Evolutionary conservation across 2,113 vertebrate genomes (phyloP), one percentile per base, ranked within the genome.

Genomic region (Lutjanus erythropterus): DNA sequence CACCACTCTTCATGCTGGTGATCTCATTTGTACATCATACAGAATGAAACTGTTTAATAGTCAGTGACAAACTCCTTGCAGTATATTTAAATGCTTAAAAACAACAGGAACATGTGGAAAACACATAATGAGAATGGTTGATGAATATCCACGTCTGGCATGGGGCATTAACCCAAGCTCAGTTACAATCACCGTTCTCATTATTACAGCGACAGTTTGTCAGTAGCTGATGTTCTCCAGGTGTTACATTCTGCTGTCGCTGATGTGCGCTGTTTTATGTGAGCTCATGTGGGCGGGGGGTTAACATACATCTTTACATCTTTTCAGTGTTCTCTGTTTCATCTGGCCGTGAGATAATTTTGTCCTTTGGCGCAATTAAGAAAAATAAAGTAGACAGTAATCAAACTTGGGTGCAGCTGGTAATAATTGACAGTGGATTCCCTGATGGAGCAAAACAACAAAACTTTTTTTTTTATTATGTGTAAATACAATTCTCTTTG

Each of bases 401-500:
- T 84, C 75, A 58, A 80, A 75, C 65, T 62, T 68, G 84, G 74
- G 61, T 84, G 69, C 49, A 72, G 53, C 42, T 18, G 56, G 23
- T 23, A 31, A 35, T 81, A 83, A 85, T 83, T 81, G 84, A 72
- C 37, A 80, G 44, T 0, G 1, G 39, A 50, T 75, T 75, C 60
- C 66, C 35, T 68, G 69, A 46, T 8, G 1, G 62, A 72, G 72
- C 19, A 52, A 50, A 16, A 12, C 4, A 3, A 50, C 12, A 52
- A 50, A 71, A 61, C 41, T 47, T 29, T 15, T 21, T 61, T 52
- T 19, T 5, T 65, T 42, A 64, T 71, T n/a, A 56, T 69, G 31
- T 67, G 47, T 61, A 46, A 88, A 77, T 56, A 47, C 1, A 73
- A 70, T 50, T 83, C 8, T 75, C 15, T 52, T 67, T 62, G 35